Conservation (phyloP, 2,113 vertebrate species). For the Oreamnos americanus region DNA sequence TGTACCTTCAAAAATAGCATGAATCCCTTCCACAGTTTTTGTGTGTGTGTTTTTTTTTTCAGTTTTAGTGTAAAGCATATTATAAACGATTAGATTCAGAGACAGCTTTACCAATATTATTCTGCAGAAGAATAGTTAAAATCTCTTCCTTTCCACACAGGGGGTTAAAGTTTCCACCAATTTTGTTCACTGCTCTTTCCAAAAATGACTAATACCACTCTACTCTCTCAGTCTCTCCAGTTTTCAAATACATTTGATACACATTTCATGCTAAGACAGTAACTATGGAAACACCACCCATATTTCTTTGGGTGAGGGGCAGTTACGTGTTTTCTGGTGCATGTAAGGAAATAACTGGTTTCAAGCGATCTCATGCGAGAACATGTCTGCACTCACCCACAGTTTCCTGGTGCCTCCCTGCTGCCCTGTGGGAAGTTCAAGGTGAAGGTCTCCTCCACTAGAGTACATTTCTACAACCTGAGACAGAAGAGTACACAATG, state of each 20-base stretch:
- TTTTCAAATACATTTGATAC: background rate
- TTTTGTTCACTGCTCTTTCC: background rate
- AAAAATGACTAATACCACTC: background rate
- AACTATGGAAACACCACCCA: background rate
- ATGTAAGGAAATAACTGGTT: background rate
- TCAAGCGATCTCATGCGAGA: background rate
- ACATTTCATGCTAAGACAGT: background rate
- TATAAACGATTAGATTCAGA: background rate
- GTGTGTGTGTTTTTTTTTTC: background rate
- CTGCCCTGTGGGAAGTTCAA: conserved; percentile 97
- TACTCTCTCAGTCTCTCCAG: background rate
- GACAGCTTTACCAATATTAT: background rate
- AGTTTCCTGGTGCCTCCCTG: conserved; percentile 94
- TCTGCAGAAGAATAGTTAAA: background rate
- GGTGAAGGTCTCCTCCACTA: conserved; percentile 96
- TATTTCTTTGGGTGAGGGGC: background rate
- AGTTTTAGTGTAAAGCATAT: background rate
- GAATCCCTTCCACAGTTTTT: background rate
- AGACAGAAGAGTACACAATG: background rate
- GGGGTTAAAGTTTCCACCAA: background rate
- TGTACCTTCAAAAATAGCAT: background rate
- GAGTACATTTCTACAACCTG: conserved; percentile 99
- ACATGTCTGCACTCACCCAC: conserved; percentile 86
- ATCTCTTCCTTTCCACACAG: background rate
- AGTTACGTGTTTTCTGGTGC: background rate